Evolutionary conservation across 2,888 invertebrate species (phyloP).

Genomic region (Acrobeloides nanus): DNA sequence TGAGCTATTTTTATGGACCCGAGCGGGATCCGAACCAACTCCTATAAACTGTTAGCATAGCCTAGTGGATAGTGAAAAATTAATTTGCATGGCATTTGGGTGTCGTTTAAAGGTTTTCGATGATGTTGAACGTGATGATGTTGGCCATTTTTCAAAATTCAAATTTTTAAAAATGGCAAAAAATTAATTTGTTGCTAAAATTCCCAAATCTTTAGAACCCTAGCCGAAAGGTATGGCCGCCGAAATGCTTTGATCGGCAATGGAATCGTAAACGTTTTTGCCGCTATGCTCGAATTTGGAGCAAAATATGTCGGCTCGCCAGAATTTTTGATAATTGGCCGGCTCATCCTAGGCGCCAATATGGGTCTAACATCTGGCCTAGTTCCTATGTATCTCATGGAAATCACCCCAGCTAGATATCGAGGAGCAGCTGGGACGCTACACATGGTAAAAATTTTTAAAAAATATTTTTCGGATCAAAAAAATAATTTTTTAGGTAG

Average conservation of each 20-base stretch:
- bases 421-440: constrained; percentile 57
- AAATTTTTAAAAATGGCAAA: too few relatives aligned
- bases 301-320: constrained; percentile 53
- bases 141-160: too few relatives aligned
- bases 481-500: too few relatives aligned
- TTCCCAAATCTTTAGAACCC: constrained; percentile 27
- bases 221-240: constrained; percentile 55
- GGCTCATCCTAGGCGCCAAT: constrained; percentile 53
- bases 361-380: constrained; percentile 57
- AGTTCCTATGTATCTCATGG: constrained; percentile 57
- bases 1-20: too few relatives aligned
- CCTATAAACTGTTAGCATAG: too few relatives aligned
- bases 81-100: too few relatives aligned
- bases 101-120: too few relatives aligned
- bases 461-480: constrained; percentile 7
- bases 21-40: too few relatives aligned
- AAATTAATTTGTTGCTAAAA: too few relatives aligned
- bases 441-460: constrained; percentile 42
- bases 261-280: constrained; percentile 51
- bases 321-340: constrained; percentile 56
- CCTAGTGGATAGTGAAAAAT: too few relatives aligned
- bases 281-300: constrained; percentile 54
- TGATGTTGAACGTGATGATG: too few relatives aligned
- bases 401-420: constrained; percentile 54
- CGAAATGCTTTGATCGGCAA: constrained; percentile 47